A percentile compares a stretch with the other conserved stretches of the same genome.
phyloP scores from a whole-genome alignment of 2,888 invertebrate species.

The Sinelater perroti region DNA sequence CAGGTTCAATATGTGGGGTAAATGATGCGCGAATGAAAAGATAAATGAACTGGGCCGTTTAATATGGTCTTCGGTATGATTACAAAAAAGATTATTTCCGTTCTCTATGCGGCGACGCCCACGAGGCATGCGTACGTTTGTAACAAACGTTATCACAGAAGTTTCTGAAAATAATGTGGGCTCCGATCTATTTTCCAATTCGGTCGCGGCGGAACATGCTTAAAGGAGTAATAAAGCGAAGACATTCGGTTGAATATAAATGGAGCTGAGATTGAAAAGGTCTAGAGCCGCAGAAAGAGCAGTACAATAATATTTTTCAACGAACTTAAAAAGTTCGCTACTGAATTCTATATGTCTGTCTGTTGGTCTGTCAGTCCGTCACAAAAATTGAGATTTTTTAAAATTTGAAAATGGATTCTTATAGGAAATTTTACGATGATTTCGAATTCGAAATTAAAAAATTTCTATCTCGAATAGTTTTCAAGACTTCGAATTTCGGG shows the following conservation, averaged over 20 bases:
- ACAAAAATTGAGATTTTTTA: no score
- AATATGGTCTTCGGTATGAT: slow-evolving; percentile 13
- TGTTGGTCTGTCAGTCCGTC: no score
- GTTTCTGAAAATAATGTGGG: slow-evolving; percentile 10
- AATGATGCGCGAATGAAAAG: slow-evolving; percentile 23
- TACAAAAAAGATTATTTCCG: slow-evolving; percentile 14
- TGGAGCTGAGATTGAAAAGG: slow-evolving; percentile 28
- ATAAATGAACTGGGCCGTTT: slow-evolving; percentile 21
- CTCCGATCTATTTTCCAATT: slow-evolving; percentile 10
- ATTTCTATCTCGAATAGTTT: no score
- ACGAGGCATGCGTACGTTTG: slow-evolving; percentile 4
- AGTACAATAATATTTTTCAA: no score
- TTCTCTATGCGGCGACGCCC: not conserved
- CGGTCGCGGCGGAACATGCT: slow-evolving; percentile 9
- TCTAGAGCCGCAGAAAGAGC: no score
- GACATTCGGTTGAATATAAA: slow-evolving; percentile 33
- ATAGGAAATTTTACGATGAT: no score
- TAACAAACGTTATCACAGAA: not conserved
- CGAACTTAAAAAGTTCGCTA: no score
- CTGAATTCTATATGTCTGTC: no score
- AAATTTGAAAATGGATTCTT: no score
- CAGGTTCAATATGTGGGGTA: slow-evolving; percentile 14
- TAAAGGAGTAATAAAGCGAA: slow-evolving; percentile 30
- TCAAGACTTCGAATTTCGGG: no score
- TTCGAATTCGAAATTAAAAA: no score